A percentile compares a stretch with the other conserved stretches of the same genome.
These are phyloP conservation scores for Cyprinodon brontotheroides DNA, from an alignment of 2,113 vertebrate species.

Conservation along the genomic window DNA sequence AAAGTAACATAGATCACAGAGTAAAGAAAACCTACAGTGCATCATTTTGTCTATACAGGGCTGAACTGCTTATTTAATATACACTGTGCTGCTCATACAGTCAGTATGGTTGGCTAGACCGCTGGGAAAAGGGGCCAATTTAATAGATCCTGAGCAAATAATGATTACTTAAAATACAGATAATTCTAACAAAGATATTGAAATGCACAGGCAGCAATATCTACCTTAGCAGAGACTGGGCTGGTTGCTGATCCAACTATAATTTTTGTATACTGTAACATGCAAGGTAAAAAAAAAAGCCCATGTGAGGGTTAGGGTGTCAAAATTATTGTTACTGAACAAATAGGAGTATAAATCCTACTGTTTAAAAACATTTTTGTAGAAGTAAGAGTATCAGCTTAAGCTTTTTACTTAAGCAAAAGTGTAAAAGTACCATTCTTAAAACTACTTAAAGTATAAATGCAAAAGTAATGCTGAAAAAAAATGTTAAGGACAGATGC, in stretches of 20 bases:
- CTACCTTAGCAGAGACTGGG: neutral
- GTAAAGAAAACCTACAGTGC: slow-evolving; percentile 22
- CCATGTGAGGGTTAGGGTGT: neutral
- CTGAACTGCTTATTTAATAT: slow-evolving; percentile 6
- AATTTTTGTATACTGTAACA: neutral
- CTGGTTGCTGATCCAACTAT: neutral
- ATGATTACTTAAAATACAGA: neutral
- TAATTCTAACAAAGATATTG: neutral
- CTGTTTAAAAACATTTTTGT: too few relatives aligned
- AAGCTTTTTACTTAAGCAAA: too few relatives aligned
- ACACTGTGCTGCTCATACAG: slow-evolving; percentile 5
- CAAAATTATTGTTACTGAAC: too few relatives aligned
- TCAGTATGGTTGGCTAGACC: slow-evolving; percentile 1
- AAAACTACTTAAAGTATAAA: too few relatives aligned
- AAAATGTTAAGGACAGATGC: too few relatives aligned
- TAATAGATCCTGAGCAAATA: neutral
- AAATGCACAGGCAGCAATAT: neutral
- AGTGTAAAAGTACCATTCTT: too few relatives aligned
- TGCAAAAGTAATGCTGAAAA: too few relatives aligned
- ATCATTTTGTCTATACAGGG: slow-evolving; percentile 5
- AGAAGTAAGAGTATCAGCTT: too few relatives aligned
- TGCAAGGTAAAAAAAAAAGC: neutral
- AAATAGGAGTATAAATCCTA: too few relatives aligned
- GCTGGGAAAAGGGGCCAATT: slow-evolving; percentile 1
- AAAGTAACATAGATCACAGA: slow-evolving; percentile 54